Percentiles rank a stretch among this genome's conserved stretches.
Conservation (phyloP, 2,888 invertebrate species). For the Synanthedon tipuliformis region DNA sequence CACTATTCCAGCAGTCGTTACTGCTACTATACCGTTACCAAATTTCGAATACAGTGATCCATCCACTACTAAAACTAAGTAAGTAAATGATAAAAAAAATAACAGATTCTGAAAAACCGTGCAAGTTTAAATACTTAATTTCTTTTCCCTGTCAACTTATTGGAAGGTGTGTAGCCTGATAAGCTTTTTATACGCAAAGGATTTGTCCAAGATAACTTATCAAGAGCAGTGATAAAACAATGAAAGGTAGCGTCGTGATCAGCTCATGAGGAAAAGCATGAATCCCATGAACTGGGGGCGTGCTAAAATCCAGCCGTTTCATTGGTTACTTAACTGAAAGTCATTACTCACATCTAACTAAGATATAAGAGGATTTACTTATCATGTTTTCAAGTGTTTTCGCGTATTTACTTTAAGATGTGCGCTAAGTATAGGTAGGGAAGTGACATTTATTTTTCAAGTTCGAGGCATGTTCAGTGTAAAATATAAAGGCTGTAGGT, state of each 20-base stretch:
- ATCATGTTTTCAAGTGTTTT: conserved; percentile 16
- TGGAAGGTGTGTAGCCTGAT: background rate
- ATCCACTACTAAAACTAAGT: too few species aligned
- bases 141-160: too few species aligned
- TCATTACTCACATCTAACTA: background rate
- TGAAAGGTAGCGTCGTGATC: background rate
- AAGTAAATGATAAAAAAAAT: too few species aligned
- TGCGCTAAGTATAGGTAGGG: background rate
- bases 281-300: conserved; percentile 51
- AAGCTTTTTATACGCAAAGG: background rate
- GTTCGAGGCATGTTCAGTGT: background rate
- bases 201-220: background rate
- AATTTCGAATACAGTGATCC: too few species aligned
- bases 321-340: conserved; percentile 27
- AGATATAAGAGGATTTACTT: conserved; percentile 16
- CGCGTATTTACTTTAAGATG: background rate
- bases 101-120: too few species aligned
- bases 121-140: too few species aligned
- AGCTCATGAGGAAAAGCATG: conserved; percentile 22
- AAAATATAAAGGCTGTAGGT: too few species aligned
- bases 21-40: too few species aligned
- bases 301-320: conserved; percentile 20
- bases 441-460: background rate
- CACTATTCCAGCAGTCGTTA: too few species aligned
- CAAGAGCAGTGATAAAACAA: background rate